Evolutionary conservation across 2,888 invertebrate genomes (phyloP).

Genomic region (Bursaphelenchus okinawaensis): DNA sequence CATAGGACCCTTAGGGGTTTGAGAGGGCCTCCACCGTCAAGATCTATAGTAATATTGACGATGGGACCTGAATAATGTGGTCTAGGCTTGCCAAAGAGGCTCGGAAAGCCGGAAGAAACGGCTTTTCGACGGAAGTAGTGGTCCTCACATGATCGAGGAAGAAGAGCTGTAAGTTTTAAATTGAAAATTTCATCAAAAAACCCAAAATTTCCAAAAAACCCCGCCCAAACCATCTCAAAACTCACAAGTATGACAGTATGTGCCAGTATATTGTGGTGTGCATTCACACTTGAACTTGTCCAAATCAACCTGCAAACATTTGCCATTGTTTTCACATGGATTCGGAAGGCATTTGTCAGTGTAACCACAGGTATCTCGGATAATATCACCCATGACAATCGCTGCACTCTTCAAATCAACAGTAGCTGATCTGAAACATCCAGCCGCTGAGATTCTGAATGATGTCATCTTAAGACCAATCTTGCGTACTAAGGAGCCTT

Average conservation of each 20-base stretch:
- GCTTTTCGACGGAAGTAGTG: conserved; percentile 20
- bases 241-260: conserved; percentile 50
- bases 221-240: neutral
- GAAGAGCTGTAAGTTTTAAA: conserved; percentile 35
- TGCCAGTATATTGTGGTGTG: conserved; percentile 39
- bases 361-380: conserved; percentile 36
- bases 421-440: conserved; percentile 50
- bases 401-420: conserved; percentile 42
- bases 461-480: conserved; percentile 38
- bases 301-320: conserved; percentile 40
- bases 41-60: conserved; percentile 44
- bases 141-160: conserved; percentile 52
- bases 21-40: conserved; percentile 52
- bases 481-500: conserved; percentile 37
- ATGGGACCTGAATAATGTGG: conserved; percentile 3
- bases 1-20: conserved; percentile 44
- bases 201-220: no score
- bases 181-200: no score
- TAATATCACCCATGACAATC: conserved; percentile 33
- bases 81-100: neutral
- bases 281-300: conserved; percentile 43
- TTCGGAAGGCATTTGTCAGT: conserved; percentile 44
- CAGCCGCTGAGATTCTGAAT: conserved; percentile 40
- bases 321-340: conserved; percentile 49
- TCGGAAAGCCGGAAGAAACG: conserved; percentile 2